A percentile compares a stretch with the other conserved stretches of the same genome.
Conservation (phyloP, 2,888 invertebrate species). For the Tridacna crocea region DNA sequence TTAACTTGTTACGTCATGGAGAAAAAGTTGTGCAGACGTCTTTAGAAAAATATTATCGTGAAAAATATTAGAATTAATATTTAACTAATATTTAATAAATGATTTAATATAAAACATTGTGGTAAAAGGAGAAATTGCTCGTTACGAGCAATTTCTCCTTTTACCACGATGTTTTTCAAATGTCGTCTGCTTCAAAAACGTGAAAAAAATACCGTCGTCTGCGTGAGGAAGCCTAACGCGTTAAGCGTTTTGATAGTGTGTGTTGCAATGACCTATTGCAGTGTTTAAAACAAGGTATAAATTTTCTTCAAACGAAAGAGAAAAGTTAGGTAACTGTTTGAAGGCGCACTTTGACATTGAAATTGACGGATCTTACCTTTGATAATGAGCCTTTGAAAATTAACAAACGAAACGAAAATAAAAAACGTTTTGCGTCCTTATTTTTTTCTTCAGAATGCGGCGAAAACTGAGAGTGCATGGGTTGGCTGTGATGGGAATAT, state of each 20-base stretch:
- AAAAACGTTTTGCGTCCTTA: not conserved
- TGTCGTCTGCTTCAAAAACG: too few relatives aligned
- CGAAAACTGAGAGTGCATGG: not conserved
- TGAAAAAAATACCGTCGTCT: too few relatives aligned
- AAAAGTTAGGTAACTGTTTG: not conserved
- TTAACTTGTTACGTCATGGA: too few relatives aligned
- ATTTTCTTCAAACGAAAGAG: conserved; percentile 23
- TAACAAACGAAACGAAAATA: not conserved
- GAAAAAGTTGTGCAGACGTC: too few relatives aligned
- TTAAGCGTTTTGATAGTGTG: conserved; percentile 15
- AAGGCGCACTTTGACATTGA: not conserved
- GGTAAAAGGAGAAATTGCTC: too few relatives aligned
- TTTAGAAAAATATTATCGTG: too few relatives aligned
- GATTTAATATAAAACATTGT: too few relatives aligned
- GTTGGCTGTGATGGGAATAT: conserved; percentile 3
- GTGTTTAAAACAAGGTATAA: conserved; percentile 17
- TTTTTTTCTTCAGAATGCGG: conserved; percentile 1
- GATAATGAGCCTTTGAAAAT: not conserved
- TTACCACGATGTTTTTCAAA: too few relatives aligned
- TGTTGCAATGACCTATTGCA: conserved; percentile 14
- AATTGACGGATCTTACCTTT: conserved; percentile 7
- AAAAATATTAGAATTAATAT: too few relatives aligned
- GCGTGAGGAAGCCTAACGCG: too few relatives aligned
- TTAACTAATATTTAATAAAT: too few relatives aligned
- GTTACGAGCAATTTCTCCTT: too few relatives aligned